Conservation (phyloP, 2,113 vertebrate species). For the Pseudorasbora parva region DNA sequence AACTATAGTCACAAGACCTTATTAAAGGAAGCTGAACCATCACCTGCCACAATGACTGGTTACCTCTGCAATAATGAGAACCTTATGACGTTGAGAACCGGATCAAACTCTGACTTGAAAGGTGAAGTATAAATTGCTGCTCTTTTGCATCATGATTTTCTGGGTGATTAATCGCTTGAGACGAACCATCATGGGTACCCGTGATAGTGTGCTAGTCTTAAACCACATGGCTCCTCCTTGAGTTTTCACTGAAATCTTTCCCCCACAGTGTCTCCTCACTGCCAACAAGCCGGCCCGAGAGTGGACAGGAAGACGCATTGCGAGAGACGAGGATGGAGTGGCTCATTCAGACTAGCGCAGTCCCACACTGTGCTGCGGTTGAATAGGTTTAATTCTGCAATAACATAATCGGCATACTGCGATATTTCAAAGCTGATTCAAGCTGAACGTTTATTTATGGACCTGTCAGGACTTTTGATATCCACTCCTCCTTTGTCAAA, state of each 20-base stretch:
- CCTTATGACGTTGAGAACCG: conserved; percentile 11
- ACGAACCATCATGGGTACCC: background rate
- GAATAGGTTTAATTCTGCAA: conserved; percentile 45
- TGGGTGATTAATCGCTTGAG: background rate
- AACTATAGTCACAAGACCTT: conserved; percentile 36
- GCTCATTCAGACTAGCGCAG: conserved; percentile 3
- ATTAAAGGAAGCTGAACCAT: conserved; percentile 39
- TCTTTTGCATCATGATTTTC: conserved; percentile 30
- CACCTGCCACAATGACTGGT: conserved; percentile 42
- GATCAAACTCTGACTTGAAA: conserved; percentile 35
- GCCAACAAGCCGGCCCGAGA: conserved; percentile 25
- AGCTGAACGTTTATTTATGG: conserved; percentile 75
- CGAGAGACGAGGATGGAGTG: background rate
- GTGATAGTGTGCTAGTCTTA: background rate
- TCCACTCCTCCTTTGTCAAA: conserved; percentile 66
- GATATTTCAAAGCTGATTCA: conserved; percentile 60
- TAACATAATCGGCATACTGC: conserved; percentile 44
- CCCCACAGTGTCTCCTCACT: conserved; percentile 27
- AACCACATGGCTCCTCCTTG: conserved; percentile 7
- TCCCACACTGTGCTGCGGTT: conserved; percentile 21
- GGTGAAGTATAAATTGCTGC: conserved; percentile 19
- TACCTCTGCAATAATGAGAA: conserved; percentile 36
- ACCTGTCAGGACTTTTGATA: conserved; percentile 74
- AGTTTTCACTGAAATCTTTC: background rate
- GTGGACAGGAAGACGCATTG: conserved; percentile 5